Percentiles rank a stretch among this genome's conserved stretches.
Evolutionary conservation across 2,888 invertebrate species (phyloP).

Genomic region (Fragum sueziense): DNA sequence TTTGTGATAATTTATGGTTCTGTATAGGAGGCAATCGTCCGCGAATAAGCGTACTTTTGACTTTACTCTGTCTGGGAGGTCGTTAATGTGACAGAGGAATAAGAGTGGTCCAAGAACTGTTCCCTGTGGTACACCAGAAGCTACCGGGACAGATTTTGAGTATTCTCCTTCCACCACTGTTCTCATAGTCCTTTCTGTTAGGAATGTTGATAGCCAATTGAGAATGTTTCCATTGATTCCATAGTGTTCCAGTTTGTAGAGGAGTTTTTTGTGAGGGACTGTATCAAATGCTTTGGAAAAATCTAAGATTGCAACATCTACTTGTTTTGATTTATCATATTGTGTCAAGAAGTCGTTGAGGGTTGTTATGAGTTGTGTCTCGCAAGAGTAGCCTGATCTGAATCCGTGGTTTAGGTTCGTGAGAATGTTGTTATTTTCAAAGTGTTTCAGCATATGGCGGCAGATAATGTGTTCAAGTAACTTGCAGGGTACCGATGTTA

Average conservation of each 20-base stretch:
- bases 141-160: not conserved
- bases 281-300: conserved; percentile 14
- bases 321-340: conserved; percentile 14
- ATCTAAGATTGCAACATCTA: conserved; percentile 22
- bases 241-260: conserved; percentile 16
- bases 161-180: conserved; percentile 11
- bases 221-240: not conserved
- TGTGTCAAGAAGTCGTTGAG: conserved; percentile 15
- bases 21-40: conserved; percentile 4
- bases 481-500: conserved; percentile 22
- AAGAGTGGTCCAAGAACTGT: not conserved
- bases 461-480: conserved; percentile 31
- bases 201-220: not conserved
- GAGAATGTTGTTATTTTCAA: conserved; percentile 3
- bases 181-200: not conserved
- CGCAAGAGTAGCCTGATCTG: conserved; percentile 13
- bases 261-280: conserved; percentile 12
- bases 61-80: conserved; percentile 8
- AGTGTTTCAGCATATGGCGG: not conserved
- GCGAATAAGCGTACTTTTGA: conserved; percentile 4
- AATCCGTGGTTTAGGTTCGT: conserved; percentile 28
- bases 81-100: conserved; percentile 5
- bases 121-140: not conserved
- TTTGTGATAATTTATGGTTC: not conserved
- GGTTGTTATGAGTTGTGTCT: conserved; percentile 24